Conservation (phyloP, 2,888 invertebrate genomes). For the Ptychoptera albimana region DNA sequence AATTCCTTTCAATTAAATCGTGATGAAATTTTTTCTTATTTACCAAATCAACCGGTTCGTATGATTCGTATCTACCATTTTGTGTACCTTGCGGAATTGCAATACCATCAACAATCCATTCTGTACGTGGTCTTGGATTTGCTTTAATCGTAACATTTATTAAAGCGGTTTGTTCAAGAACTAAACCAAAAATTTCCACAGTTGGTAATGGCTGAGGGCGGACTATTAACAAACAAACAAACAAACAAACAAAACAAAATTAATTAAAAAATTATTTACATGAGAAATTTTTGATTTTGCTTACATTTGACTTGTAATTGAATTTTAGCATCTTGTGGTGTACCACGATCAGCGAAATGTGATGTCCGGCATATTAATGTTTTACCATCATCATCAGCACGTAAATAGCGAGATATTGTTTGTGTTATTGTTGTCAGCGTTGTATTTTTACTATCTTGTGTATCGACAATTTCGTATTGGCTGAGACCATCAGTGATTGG, state of each 20-base stretch:
- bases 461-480: constrained; percentile 30
- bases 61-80: constrained; percentile 23
- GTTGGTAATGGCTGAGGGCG: constrained; percentile 43
- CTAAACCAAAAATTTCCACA: constrained; percentile 55
- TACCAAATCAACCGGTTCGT: constrained; percentile 22
- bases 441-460: constrained; percentile 29
- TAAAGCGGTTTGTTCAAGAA: constrained; percentile 50
- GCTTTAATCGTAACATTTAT: constrained; percentile 57
- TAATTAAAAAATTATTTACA: constrained; percentile 3
- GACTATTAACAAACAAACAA: constrained; percentile 32
- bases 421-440: constrained; percentile 47
- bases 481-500: constrained; percentile 41
- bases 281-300: constrained; percentile 15
- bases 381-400: constrained; percentile 48
- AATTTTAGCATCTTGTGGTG: constrained; percentile 17
- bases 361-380: constrained; percentile 47
- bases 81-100: constrained; percentile 34
- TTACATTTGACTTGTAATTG: constrained; percentile 44
- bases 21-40: too few relatives aligned
- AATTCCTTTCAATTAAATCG: too few relatives aligned
- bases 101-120: constrained; percentile 48
- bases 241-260: neutral
- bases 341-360: constrained; percentile 34
- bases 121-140: constrained; percentile 51
- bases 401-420: constrained; percentile 44